Conservation (phyloP, 2,797 vertebrate species). For the Myoxocephalus aenaeus region DNA sequence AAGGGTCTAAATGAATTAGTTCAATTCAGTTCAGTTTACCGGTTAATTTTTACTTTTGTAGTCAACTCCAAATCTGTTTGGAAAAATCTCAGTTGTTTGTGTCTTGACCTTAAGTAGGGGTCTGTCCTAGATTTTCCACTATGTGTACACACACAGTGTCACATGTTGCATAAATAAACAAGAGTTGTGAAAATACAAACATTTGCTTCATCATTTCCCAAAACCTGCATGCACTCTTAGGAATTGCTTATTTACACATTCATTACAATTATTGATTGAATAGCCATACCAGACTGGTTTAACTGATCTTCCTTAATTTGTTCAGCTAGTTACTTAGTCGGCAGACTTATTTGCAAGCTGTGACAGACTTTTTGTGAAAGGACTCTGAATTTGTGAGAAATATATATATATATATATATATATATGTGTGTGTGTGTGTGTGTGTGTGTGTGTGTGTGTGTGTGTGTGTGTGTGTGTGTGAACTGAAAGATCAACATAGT, state of each 20-base stretch:
- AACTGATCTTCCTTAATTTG: background rate
- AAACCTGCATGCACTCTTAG: conserved; percentile 44
- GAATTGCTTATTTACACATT: conserved; percentile 29
- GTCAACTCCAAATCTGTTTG: background rate
- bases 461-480: no score
- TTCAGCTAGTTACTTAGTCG: background rate
- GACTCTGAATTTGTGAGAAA: background rate
- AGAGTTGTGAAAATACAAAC: conserved; percentile 45
- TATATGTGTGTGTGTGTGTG: no score
- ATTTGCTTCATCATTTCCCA: conserved; percentile 68
- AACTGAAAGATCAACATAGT: background rate
- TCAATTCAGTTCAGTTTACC: background rate
- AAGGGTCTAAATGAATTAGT: background rate
- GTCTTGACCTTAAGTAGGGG: conserved; percentile 4
- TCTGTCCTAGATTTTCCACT: background rate
- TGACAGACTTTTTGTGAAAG: background rate
- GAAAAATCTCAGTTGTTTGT: background rate
- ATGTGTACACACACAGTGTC: conserved; percentile 32
- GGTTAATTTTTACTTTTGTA: background rate
- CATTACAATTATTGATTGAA: conserved; percentile 38
- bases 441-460: no score
- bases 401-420: background rate
- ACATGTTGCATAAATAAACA: conserved; percentile 26
- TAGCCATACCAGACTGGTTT: background rate
- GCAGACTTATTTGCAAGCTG: background rate